A percentile compares a stretch with the other conserved stretches of the same genome.
phyloP scores from a whole-genome alignment of 2,113 vertebrate species.

The Trichomycterus rosablanca region DNA sequence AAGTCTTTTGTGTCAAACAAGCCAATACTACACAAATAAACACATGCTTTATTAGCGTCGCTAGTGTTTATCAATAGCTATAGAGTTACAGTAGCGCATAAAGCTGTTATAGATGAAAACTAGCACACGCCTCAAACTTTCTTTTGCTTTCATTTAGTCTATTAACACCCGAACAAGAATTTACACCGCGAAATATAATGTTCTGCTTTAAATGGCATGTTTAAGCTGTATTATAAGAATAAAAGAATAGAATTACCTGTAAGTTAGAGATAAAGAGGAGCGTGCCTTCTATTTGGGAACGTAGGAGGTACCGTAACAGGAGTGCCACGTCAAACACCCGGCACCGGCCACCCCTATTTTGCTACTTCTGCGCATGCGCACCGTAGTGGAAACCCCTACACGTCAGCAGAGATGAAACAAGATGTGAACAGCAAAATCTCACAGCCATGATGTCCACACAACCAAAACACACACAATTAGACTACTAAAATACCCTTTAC shows the following conservation, averaged over 20 bases:
- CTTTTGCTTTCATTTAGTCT: not conserved
- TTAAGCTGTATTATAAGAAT: not conserved
- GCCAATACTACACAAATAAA: no score
- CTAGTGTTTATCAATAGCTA: not conserved
- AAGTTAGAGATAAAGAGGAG: conserved; percentile 19
- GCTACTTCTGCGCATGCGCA: conserved; percentile 57
- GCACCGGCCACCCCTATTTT: conserved; percentile 47
- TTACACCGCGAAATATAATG: not conserved
- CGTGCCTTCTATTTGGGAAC: conserved; percentile 38
- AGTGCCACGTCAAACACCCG: conserved; percentile 77
- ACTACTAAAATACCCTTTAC: no score
- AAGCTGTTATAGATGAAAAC: conserved; percentile 9
- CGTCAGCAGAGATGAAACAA: conserved; percentile 60
- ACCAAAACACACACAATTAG: not conserved
- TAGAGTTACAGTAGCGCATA: not conserved
- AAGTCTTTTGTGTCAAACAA: no score
- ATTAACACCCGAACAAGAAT: not conserved
- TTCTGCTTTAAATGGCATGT: no score
- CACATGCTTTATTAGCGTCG: not conserved
- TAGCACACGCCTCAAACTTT: conserved; percentile 7
- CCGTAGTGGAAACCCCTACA: conserved; percentile 51
- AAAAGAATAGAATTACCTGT: conserved; percentile 54
- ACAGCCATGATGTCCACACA: no score
- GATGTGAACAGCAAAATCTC: conserved; percentile 13
- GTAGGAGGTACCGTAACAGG: conserved; percentile 35